phyloP scores from a whole-genome alignment of 2,113 vertebrate genomes.

The Parotia lawesii region DNA sequence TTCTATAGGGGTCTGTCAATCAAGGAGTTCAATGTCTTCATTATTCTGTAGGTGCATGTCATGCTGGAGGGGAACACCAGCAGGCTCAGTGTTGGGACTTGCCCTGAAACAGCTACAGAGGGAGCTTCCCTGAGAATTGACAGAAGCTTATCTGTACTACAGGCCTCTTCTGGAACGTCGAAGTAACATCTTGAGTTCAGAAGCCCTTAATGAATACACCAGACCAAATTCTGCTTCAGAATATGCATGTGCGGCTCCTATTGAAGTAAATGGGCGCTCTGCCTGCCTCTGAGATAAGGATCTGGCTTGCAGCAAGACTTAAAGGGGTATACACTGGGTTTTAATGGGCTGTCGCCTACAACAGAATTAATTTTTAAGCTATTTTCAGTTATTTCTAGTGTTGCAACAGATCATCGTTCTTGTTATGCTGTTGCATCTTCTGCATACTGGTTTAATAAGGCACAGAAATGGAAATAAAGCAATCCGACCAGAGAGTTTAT shows the following conservation, averaged over 20 bases:
- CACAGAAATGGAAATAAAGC: neutral
- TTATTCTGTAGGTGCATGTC: slow-evolving; percentile 32
- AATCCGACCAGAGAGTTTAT: neutral
- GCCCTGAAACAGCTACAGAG: slow-evolving; percentile 30
- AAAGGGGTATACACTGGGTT: neutral
- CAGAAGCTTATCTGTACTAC: slow-evolving; percentile 33
- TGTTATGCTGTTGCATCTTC: neutral
- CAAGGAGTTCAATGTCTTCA: slow-evolving; percentile 11
- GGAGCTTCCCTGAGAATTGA: slow-evolving; percentile 21
- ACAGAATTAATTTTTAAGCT: neutral
- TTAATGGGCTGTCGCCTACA: neutral
- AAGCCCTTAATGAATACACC: slow-evolving; percentile 41
- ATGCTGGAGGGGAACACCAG: slow-evolving; percentile 9
- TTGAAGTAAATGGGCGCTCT: slow-evolving; percentile 31
- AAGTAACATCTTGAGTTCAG: slow-evolving; percentile 41
- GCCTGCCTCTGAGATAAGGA: slow-evolving; percentile 34
- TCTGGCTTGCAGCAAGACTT: slow-evolving; percentile 40
- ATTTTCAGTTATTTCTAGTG: slow-evolving; percentile 7
- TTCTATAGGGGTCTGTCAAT: neutral
- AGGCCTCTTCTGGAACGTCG: slow-evolving; percentile 31
- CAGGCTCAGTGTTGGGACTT: slow-evolving; percentile 52
- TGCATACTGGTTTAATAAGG: neutral
- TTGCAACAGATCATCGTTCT: neutral
- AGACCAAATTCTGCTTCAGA: slow-evolving; percentile 19
- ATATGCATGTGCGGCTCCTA: slow-evolving; percentile 1